These are phyloP conservation scores for Champsocephalus esox DNA, from an alignment of 2,797 vertebrate species.

Conservation along the genomic window DNA sequence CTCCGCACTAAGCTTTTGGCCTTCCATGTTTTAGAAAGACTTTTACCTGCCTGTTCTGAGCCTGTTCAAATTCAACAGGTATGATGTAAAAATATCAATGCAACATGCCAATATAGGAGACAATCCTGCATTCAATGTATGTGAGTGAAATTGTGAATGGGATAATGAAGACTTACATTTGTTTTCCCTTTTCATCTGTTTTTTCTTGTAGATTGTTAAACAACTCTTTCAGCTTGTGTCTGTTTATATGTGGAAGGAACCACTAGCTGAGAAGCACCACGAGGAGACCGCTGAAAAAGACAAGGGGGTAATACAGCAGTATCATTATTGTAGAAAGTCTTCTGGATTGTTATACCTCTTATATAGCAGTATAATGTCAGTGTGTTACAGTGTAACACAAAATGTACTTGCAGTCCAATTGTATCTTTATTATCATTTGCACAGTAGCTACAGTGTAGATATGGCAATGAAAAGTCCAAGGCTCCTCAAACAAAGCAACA, in stretches of 20 bases:
- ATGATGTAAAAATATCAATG: conserved; percentile 21
- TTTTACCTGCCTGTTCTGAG: conserved; percentile 86
- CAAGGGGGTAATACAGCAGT: conserved; percentile 67
- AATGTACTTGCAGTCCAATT: neutral
- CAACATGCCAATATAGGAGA: neutral
- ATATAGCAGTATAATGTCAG: neutral
- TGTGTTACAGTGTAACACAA: neutral
- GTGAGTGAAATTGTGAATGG: neutral
- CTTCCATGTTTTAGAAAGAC: conserved; percentile 86
- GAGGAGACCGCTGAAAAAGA: conserved; percentile 70
- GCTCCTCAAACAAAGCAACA: too few species aligned
- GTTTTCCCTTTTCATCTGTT: neutral
- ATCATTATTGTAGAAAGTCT: neutral
- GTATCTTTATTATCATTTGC: too few species aligned
- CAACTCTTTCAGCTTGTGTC: conserved; percentile 85
- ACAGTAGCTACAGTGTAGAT: too few species aligned
- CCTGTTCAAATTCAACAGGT: conserved; percentile 83
- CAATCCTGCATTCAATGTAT: neutral
- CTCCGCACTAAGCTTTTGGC: conserved; percentile 87
- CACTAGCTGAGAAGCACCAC: conserved; percentile 69
- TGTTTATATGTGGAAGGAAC: conserved; percentile 88
- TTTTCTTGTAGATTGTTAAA: conserved; percentile 82
- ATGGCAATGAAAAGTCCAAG: too few species aligned
- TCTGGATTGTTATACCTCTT: neutral
- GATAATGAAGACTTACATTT: neutral